These are phyloP conservation scores for Prunella himalayana DNA, from an alignment of 2,113 vertebrate genomes.

Conservation along the genomic window DNA sequence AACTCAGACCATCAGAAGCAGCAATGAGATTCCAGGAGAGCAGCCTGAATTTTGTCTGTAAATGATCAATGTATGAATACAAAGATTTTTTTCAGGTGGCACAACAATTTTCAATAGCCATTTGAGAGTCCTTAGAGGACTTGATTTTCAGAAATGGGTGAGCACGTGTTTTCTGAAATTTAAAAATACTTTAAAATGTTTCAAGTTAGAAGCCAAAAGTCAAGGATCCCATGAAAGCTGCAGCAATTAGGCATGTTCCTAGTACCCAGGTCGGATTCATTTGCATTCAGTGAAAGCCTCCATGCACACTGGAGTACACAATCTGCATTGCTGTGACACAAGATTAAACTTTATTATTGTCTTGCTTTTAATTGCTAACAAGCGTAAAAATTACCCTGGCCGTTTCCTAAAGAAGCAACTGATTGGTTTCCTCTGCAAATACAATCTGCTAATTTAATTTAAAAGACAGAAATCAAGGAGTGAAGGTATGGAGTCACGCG, in stretches of 20 bases:
- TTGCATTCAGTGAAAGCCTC: background rate
- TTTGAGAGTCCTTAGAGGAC: background rate
- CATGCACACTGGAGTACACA: background rate
- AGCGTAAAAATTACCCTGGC: background rate
- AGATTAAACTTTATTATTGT: constrained; percentile 27
- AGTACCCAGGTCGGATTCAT: background rate
- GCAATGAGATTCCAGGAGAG: background rate
- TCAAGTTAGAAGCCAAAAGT: background rate
- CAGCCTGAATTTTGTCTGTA: background rate
- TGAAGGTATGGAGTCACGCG: background rate
- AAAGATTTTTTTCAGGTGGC: background rate
- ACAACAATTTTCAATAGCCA: background rate
- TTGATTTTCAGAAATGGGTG: background rate
- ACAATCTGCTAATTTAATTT: background rate
- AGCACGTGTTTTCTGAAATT: background rate
- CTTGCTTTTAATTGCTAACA: background rate
- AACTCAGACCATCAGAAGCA: background rate
- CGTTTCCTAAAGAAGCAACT: background rate
- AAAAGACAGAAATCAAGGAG: background rate
- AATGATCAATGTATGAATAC: background rate
- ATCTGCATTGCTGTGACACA: background rate
- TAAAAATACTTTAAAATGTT: background rate
- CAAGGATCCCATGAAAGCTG: background rate
- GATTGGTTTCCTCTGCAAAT: background rate
- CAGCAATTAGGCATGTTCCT: background rate